Base-by-base conservation (phyloP, 1,140 invertebrate species). In the Drosophila tropicalis region DNA sequence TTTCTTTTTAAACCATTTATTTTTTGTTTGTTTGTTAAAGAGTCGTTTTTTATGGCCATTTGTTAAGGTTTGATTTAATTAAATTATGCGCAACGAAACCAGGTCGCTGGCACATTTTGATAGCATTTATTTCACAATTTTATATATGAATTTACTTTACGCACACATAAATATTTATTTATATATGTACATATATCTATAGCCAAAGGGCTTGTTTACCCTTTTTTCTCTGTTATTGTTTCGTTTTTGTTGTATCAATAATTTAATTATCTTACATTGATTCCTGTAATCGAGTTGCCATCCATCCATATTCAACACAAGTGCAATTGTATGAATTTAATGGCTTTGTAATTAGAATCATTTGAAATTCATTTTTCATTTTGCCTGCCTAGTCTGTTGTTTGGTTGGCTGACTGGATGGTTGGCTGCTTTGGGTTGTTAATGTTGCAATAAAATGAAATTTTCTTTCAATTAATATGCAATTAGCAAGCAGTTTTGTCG, bases 51-150 rank as follows among this genome's bases (percentile, higher is more conserved):
- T 61, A 71, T 78, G 51, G 13, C 17, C 62, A 60, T 68, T 71
- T 75, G 63, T 62, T 36, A 68, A 56, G 36, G 64, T 67, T 64
- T 81, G 74, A 78, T 85, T 85, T 78, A 67, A 81, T 78, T 78
- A 71, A 67, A 80, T 68, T 69, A 67, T 60, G 55, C 32, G 32
- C 17, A 40, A 40, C 19, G 34, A 72, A 76, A 65, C 32, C 41
- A 61, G 70, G 62, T 55, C 66, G 69, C 40, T 60, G 47, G 10
- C 4, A 44, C 40, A 32, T 63, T 32, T 41, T 63, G 47, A 40
- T 54, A 60, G 13, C 32, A 56, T 63, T 56, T 44, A 22, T 54
- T 29, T 41, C 17, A 36, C 15, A 63, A 19, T 17, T 61, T 51
- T 3, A 22, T 19, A 51, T 19, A 51, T 36, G 7, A 36, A 36